phyloP scores from a whole-genome alignment of 35 echinoderm and acorn worm genomes.

The Ptychodera flava region DNA sequence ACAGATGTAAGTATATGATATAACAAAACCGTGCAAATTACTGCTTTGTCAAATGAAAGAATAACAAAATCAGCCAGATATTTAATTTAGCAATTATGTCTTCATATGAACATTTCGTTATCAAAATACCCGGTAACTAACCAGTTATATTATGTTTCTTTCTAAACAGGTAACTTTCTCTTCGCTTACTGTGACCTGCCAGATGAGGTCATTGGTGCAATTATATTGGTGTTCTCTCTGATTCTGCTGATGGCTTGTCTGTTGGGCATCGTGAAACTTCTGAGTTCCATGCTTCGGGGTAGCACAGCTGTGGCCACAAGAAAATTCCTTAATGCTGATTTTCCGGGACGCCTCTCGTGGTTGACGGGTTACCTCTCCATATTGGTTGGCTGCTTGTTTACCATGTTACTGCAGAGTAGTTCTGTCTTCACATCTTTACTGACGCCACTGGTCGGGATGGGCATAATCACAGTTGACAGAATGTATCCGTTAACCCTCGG shows the following conservation, averaged over 20 bases:
- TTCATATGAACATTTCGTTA: too few relatives aligned
- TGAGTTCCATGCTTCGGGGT: constrained; percentile 76
- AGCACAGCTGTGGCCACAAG: constrained; percentile 64
- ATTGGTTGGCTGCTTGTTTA: constrained; percentile 53
- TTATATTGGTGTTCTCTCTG: constrained; percentile 53
- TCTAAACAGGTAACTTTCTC: too few relatives aligned
- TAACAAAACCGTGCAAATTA: too few relatives aligned
- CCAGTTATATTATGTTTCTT: too few relatives aligned
- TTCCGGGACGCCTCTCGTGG: constrained; percentile 43
- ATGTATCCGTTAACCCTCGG: constrained; percentile 79
- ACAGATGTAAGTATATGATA: too few relatives aligned
- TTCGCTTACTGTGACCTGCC: too few relatives aligned
- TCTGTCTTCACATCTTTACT: constrained; percentile 90
- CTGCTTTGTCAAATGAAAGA: too few relatives aligned
- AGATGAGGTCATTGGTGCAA: constrained; percentile 53
- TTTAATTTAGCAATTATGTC: too few relatives aligned
- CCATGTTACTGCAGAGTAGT: constrained; percentile 85
- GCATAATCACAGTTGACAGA: constrained; percentile 72
- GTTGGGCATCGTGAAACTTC: constrained; percentile 73
- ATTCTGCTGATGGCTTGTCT: constrained; percentile 67
- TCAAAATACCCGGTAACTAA: too few relatives aligned
- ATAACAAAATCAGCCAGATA: too few relatives aligned
- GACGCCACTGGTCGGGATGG: constrained; percentile 85
- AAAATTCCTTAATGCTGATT: constrained; percentile 83
- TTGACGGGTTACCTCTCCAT: constrained; percentile 91